phyloP scores from a whole-genome alignment of 2,113 vertebrate genomes.

The Elaphurus davidianus region DNA sequence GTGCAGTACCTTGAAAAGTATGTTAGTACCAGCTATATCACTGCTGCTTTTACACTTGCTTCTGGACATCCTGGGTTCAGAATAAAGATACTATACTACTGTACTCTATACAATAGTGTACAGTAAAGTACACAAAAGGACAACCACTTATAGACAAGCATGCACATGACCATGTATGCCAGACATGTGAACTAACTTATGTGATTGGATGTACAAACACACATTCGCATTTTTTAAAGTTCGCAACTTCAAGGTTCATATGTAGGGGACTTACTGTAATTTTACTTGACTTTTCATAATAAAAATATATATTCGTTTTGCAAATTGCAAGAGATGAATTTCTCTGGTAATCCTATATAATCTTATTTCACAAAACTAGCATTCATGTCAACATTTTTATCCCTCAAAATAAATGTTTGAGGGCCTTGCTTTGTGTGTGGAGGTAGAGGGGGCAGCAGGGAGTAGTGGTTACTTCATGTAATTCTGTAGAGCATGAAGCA shows the following conservation, averaged over 20 bases:
- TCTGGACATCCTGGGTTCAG: not conserved
- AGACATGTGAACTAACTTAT: not conserved
- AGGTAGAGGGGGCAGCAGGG: not conserved
- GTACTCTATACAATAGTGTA: not conserved
- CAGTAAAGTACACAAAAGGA: not conserved
- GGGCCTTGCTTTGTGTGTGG: not conserved
- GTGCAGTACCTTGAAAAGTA: not conserved
- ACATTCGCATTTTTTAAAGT: not conserved
- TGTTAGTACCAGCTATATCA: not conserved
- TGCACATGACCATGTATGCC: not conserved
- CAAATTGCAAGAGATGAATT: not conserved
- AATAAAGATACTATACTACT: not conserved
- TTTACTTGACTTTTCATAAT: not conserved
- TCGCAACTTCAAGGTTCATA: not conserved
- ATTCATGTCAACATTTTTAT: not conserved
- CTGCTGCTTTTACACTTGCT: not conserved
- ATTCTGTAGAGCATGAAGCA: not conserved
- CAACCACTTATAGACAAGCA: not conserved
- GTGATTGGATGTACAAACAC: not conserved
- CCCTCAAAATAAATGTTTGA: not conserved
- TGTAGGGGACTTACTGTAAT: not conserved
- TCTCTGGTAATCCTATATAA: not conserved
- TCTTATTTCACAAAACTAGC: not conserved
- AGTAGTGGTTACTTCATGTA: not conserved
- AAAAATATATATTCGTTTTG: not conserved